A percentile compares a stretch with the other conserved stretches of the same genome.
phyloP scores from a whole-genome alignment of 2,113 vertebrate genomes.

The Pachyramphus minor region DNA sequence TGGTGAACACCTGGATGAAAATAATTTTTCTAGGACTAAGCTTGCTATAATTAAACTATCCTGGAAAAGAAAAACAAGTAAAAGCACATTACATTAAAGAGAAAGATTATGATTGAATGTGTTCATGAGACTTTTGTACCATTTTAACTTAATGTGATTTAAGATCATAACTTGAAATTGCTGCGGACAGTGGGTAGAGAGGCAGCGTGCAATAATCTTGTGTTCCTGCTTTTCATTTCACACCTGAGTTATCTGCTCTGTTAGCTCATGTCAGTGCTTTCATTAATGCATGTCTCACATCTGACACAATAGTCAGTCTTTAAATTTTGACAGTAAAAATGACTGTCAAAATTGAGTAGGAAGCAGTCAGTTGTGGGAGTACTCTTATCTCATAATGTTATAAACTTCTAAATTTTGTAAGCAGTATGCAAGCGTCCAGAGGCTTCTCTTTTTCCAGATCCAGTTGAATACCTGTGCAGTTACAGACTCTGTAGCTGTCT shows the following conservation, averaged over 20 bases:
- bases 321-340: not conserved
- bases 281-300: not conserved
- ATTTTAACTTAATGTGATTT: not conserved
- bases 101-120: not conserved
- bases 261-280: not conserved
- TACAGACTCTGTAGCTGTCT: not conserved
- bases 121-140: not conserved
- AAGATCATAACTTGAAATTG: not conserved
- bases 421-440: not conserved
- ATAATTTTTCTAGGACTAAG: not conserved
- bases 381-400: not conserved
- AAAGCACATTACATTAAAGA: not conserved
- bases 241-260: not conserved
- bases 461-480: not conserved
- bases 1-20: not conserved
- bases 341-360: not conserved
- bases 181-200: not conserved
- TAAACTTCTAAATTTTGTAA: not conserved
- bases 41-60: not conserved
- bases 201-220: not conserved
- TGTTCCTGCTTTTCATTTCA: not conserved
- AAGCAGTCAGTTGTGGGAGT: not conserved
- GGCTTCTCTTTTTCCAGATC: not conserved
- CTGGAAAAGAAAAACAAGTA: not conserved
- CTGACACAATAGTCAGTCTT: not conserved